Percentiles rank a stretch among this genome's conserved stretches.
These are phyloP conservation scores for Ferrisia virgata DNA, from an alignment of 2,888 invertebrate species.

Conservation along the genomic window DNA sequence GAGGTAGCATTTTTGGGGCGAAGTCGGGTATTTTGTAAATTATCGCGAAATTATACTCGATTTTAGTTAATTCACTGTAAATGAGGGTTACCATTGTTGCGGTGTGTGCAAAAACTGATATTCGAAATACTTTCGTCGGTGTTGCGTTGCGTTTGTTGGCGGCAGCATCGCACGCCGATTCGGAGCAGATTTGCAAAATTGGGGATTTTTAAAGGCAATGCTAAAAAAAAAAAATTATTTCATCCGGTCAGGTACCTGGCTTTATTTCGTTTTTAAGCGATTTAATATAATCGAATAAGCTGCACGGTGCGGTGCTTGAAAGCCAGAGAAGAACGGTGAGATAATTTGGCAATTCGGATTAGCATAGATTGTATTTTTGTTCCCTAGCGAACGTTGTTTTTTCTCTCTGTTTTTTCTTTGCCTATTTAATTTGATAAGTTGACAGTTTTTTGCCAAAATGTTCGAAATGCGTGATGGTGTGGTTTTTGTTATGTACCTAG, in stretches of 20 bases:
- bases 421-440: not conserved
- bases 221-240: not conserved
- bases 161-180: too few relatives aligned
- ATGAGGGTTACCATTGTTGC: slow-evolving; percentile 1
- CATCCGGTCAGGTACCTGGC: not conserved
- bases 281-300: too few relatives aligned
- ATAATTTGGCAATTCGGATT: not conserved
- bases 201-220: not conserved
- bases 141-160: not conserved
- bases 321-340: not conserved
- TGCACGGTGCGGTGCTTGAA: not conserved
- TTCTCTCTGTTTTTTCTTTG: not conserved
- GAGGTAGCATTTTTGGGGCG: not conserved
- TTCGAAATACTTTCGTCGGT: not conserved
- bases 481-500: not conserved
- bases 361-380: not conserved
- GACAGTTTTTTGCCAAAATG: not conserved
- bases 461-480: not conserved
- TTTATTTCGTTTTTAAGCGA: not conserved
- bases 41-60: slow-evolving; percentile 25
- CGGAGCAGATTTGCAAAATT: not conserved
- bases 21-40: not conserved
- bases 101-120: not conserved
- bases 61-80: slow-evolving; percentile 15
- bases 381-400: not conserved